phyloP scores from a whole-genome alignment of 2,888 invertebrate genomes.

The Dromius quadrimaculatus region DNA sequence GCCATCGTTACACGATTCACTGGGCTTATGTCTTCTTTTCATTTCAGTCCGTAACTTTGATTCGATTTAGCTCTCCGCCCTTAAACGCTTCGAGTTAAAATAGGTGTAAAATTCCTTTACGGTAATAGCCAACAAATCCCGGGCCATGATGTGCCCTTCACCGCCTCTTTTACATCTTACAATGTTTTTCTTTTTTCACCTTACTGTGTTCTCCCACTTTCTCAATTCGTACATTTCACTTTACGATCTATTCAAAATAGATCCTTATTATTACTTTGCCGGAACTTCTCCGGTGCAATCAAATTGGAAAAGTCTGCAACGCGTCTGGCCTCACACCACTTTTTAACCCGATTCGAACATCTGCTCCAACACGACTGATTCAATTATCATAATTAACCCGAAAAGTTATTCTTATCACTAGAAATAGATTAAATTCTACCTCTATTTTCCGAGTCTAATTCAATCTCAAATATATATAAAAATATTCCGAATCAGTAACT shows the following conservation, averaged over 20 bases:
- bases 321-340: constrained; percentile 1
- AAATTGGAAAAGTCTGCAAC: constrained; percentile 56
- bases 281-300: constrained; percentile 59
- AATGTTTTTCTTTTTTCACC: constrained; percentile 32
- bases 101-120: constrained; percentile 67
- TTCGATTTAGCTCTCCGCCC: constrained; percentile 61
- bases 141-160: constrained; percentile 21
- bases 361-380: not conserved
- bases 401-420: no score
- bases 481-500: no score
- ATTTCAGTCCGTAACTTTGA: constrained; percentile 56
- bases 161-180: not conserved
- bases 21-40: constrained; percentile 58
- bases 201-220: constrained; percentile 16
- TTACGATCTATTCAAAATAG: constrained; percentile 63
- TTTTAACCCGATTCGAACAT: no score
- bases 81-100: constrained; percentile 65
- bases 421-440: no score
- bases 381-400: constrained; percentile 39
- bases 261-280: constrained; percentile 59
- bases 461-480: no score
- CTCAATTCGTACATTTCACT: constrained; percentile 59
- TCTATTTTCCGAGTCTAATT: no score
- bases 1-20: constrained; percentile 61
- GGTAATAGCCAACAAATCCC: constrained; percentile 64